Conservation (phyloP, 2,888 invertebrate genomes). For the Ypsolopha scabrella region DNA sequence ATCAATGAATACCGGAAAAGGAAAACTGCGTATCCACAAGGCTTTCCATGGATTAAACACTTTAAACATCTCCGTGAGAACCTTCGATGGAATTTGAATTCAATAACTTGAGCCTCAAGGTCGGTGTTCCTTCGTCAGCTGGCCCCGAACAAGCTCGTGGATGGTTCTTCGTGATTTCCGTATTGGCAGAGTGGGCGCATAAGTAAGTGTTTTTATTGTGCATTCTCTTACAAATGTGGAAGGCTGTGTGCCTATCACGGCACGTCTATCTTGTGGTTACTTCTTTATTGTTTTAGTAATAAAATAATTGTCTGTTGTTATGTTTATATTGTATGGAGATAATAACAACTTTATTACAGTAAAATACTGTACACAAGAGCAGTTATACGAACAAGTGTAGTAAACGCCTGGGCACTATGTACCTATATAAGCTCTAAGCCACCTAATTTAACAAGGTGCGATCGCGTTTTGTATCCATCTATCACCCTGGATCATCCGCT, state of each 20-base stretch:
- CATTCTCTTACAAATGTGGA: background rate
- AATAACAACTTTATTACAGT: too few species aligned
- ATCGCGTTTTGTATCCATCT: too few species aligned
- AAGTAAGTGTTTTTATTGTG: background rate
- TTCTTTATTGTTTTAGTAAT: too few species aligned
- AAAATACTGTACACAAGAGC: too few species aligned
- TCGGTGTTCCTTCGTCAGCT: constrained; percentile 10
- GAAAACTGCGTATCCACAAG: background rate
- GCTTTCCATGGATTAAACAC: constrained; percentile 2
- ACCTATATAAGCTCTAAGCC: too few species aligned
- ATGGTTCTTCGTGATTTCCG: background rate
- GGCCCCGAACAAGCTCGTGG: background rate
- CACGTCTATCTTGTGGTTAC: too few species aligned
- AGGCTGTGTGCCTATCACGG: too few species aligned
- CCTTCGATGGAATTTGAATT: constrained; percentile 12
- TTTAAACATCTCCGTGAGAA: constrained; percentile 10
- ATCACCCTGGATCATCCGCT: too few species aligned
- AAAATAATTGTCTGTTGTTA: too few species aligned
- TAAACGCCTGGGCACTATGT: too few species aligned
- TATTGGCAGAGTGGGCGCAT: background rate
- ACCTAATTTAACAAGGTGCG: too few species aligned
- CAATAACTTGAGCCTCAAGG: constrained; percentile 7
- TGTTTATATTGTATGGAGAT: too few species aligned
- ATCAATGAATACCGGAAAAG: background rate
- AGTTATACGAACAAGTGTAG: background rate